Base-by-base conservation (phyloP, 1,140 invertebrate species). In the Oncopodura yosiiana region DNA sequence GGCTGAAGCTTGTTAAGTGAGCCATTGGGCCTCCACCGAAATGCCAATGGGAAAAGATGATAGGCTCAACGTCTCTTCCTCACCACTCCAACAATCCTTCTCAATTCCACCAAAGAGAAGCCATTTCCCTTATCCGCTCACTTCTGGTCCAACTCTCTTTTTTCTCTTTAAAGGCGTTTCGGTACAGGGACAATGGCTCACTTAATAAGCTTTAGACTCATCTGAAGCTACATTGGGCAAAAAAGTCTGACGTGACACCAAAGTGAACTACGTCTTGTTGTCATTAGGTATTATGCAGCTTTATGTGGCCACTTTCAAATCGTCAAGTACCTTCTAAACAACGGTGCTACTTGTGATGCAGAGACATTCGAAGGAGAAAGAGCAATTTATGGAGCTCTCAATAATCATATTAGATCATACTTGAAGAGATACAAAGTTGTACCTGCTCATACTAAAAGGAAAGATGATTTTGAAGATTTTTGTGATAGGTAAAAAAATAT, bases 341-440 rank as follows among this genome's bases (percentile, higher is more conserved):
- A 72, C 67, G 76, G 77, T 30, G 77, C 77, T 6, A 64, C 69
- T 41, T 78, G 77, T 70, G 76, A 78, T 58, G 73, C 74, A 1
- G 76, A 77, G 56, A 78, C 77, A 18, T 78, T 78, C 69, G 77
- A 78, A 67, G 77, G 77, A 2, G 77, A 78, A 64, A 62, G 77
- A 27, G 78, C 76, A 66, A 56, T 78, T 9, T 78, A 78, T 65
- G 77, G 77, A 18, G 75, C 77, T 23, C 65, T 78, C 24, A 77
- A 69, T 24, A 69, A 73, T 58, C 67, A 74, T 23, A 78, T 78
- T 23, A 60, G 73, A 37, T 71, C 70, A 48, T 49, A 75, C 4
- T 64, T 78, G 8, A 65, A 68, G 18, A 69, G 69, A 27, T 75
- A 70, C 53, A 74, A 75, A 56, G 70, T 75, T 18, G 66, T 78